Evolutionary conservation across 2,888 invertebrate genomes (phyloP), one percentile per base, ranked within the genome.

Genomic region (Phrixothrix hirtus): DNA sequence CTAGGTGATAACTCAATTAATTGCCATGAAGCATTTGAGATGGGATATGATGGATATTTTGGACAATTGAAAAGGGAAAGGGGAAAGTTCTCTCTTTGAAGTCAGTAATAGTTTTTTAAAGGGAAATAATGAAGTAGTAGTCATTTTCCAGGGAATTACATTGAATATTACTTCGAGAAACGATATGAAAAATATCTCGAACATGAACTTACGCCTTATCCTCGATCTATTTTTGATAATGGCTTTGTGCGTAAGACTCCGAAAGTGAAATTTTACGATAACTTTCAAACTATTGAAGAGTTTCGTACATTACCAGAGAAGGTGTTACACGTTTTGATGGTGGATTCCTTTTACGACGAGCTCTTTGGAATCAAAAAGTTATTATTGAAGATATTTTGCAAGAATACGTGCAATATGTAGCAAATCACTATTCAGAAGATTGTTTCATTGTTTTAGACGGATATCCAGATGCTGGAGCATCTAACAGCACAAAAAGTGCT

Each of bases 161-260:
- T 54, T 63, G 47, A 58, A 50, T 13, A 59, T 62, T 16, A 48
- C 60, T 53, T 55, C 53, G 52, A 59, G 60, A 60, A 51, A 57
- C 43, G 58, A 66, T 50, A 61, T 65, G 60, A 48, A 62, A 64
- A 48, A 37, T 66, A 66, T 59, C 58, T 66, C 32, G 49, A 63
- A 55, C 63, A 64, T 48, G 65, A 68, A 52, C 59, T 65, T 48
- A 59, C 64, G 50, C 62, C 67, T 55, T 63, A 61, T 60, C 65
- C 66, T 57, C 47, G 62, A 39, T 61, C 63, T 46, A 55, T 65
- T 52, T 65, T 65, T 51, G 62, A 64, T 53, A 49, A 52, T 53
- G 62, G 59, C 55, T 52, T 61, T 48, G 55, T 56, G 36, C 60
- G n/a, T n/a, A n/a, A n/a, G n/a, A n/a, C n/a, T n/a, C 55, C 54